These are phyloP conservation scores for Cherax destructor DNA, from an alignment of 1,140 invertebrate species.

Conservation along the genomic window DNA sequence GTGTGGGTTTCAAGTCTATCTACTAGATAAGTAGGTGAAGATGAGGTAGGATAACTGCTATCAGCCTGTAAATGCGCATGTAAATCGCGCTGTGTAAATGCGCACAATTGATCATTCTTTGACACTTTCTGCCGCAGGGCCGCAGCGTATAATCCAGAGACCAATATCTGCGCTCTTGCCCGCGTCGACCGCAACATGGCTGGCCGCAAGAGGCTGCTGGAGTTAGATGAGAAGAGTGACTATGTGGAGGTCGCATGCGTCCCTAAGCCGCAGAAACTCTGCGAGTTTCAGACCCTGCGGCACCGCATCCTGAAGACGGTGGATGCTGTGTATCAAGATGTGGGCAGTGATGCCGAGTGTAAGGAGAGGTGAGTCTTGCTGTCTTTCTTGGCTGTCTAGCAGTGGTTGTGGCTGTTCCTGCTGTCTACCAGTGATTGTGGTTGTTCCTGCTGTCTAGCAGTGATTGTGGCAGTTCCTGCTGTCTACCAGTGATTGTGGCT, in stretches of 20 bases:
- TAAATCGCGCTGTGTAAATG: not conserved
- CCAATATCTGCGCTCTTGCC: constrained; percentile 89
- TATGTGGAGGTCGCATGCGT: constrained; percentile 94
- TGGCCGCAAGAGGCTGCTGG: constrained; percentile 81
- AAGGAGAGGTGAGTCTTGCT: constrained; percentile 25
- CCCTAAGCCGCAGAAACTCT: constrained; percentile 91
- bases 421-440: too few relatives aligned
- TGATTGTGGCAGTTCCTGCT: too few relatives aligned
- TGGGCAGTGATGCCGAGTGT: constrained; percentile 52
- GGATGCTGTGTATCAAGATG: constrained; percentile 84
- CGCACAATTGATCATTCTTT: too few relatives aligned
- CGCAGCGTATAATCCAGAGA: constrained; percentile 90
- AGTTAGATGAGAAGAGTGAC: constrained; percentile 78
- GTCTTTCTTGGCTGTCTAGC: too few relatives aligned
- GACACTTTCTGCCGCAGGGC: constrained; percentile 81
- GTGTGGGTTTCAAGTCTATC: too few relatives aligned
- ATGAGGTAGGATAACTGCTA: too few relatives aligned
- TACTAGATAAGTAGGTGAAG: too few relatives aligned
- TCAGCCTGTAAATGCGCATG: too few relatives aligned
- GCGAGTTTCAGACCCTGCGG: constrained; percentile 92
- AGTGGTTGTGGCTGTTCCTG: too few relatives aligned
- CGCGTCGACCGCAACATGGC: constrained; percentile 93
- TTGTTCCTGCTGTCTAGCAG: too few relatives aligned
- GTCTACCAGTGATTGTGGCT: too few relatives aligned
- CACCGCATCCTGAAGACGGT: constrained; percentile 94